A percentile compares a stretch with the other conserved stretches of the same genome.
phyloP scores from a whole-genome alignment of 2,797 vertebrate genomes.

The Pitangus sulphuratus region DNA sequence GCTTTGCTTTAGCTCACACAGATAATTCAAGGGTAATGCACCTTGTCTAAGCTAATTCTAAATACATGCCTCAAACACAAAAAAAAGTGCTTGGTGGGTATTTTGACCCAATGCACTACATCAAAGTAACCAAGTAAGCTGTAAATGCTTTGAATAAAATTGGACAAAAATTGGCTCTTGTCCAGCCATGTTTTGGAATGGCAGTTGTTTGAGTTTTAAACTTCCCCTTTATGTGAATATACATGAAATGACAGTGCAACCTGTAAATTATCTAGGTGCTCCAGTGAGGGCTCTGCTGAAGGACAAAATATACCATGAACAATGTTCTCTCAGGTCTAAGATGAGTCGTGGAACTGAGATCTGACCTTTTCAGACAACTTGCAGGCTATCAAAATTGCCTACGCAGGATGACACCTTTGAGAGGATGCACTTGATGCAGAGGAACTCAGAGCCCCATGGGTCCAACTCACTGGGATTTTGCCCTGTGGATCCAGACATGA shows the following conservation, averaged over 20 bases:
- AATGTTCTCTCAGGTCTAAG: background rate
- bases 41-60: slow-evolving; percentile 70
- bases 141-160: slow-evolving; percentile 66
- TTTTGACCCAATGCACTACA: slow-evolving; percentile 55
- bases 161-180: slow-evolving; percentile 77
- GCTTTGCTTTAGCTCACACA: slow-evolving; percentile 67
- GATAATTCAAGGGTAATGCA: slow-evolving; percentile 72
- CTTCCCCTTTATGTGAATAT: background rate
- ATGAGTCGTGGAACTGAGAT: background rate
- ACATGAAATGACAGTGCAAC: background rate
- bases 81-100: slow-evolving; percentile 49
- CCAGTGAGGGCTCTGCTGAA: background rate
- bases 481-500: background rate
- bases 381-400: background rate
- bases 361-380: background rate
- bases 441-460: background rate
- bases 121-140: slow-evolving; percentile 55
- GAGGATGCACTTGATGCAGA: background rate
- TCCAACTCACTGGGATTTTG: background rate
- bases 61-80: slow-evolving; percentile 48
- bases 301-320: background rate
- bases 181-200: slow-evolving; percentile 78
- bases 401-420: background rate
- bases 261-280: background rate
- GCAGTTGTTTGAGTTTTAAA: background rate